These are phyloP conservation scores for Entomobrya proxima DNA, from an alignment of 2,888 invertebrate species.

Conservation along the genomic window DNA sequence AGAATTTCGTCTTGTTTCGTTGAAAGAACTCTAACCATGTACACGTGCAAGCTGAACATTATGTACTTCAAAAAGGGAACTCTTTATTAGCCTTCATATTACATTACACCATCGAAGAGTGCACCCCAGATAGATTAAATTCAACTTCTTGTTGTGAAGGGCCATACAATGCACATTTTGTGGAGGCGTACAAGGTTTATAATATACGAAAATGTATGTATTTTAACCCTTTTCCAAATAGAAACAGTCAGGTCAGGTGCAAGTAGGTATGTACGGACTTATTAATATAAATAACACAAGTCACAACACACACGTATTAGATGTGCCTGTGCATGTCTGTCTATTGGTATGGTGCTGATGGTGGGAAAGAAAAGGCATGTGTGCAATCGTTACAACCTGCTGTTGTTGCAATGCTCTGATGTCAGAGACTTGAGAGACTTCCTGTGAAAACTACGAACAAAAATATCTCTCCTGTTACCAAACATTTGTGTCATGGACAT, in stretches of 20 bases:
- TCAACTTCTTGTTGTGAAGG: background rate
- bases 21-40: background rate
- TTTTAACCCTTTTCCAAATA: conserved; percentile 8
- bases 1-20: too few species aligned
- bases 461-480: conserved; percentile 29
- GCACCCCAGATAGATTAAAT: background rate
- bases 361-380: conserved; percentile 22
- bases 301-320: background rate
- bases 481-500: conserved; percentile 63
- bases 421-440: conserved; percentile 56
- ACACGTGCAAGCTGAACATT: conserved; percentile 13
- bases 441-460: conserved; percentile 32
- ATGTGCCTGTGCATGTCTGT: background rate
- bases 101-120: background rate
- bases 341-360: background rate
- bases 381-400: conserved; percentile 24
- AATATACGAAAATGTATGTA: background rate
- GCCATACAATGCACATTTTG: background rate
- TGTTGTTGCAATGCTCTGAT: conserved; percentile 33
- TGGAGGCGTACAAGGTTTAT: background rate
- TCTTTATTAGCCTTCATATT: background rate
- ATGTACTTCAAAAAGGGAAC: conserved; percentile 12
- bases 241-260: conserved; percentile 55
- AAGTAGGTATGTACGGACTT: background rate
- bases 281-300: background rate